Percentiles rank a stretch among this genome's conserved stretches.
These are phyloP conservation scores for Rhyzopertha dominica DNA, from an alignment of 1,140 invertebrate species.

Conservation along the genomic window DNA sequence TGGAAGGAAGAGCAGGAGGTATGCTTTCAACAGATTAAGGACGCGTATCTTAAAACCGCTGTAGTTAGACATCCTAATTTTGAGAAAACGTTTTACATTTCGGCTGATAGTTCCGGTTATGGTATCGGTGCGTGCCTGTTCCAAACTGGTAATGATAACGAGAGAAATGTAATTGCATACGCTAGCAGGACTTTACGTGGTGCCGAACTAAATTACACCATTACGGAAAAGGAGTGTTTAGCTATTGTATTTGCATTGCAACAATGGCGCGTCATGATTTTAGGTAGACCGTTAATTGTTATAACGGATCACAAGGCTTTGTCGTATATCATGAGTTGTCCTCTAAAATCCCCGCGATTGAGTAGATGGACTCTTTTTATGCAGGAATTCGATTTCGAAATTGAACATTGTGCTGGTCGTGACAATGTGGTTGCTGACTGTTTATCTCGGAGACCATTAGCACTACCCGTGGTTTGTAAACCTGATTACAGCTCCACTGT, in stretches of 20 bases:
- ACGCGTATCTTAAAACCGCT: constrained; percentile 1
- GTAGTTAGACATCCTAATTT: constrained; percentile 4
- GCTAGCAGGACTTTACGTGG: background rate
- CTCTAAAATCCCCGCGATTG: background rate
- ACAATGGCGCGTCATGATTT: constrained; percentile 5
- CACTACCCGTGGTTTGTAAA: too few species aligned
- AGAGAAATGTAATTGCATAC: background rate
- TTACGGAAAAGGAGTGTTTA: constrained; percentile 6
- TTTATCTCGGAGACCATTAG: constrained; percentile 5
- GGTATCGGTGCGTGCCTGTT: constrained; percentile 8
- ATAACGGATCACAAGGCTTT: constrained; percentile 10
- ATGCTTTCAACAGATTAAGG: background rate
- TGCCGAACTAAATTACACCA: background rate
- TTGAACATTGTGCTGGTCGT: constrained; percentile 1
- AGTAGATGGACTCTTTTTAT: background rate
- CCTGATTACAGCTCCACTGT: background rate
- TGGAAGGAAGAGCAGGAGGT: background rate
- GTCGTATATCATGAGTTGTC: constrained; percentile 2
- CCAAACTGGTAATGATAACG: background rate
- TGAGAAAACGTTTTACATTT: background rate
- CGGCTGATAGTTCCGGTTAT: background rate
- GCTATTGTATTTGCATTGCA: constrained; percentile 4
- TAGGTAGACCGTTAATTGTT: constrained; percentile 2
- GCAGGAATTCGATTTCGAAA: constrained; percentile 1
- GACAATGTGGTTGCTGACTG: constrained; percentile 9